Percentiles rank a stretch among this genome's conserved stretches.
Evolutionary conservation across 1,140 invertebrate species (phyloP).

Genomic region (Neocloeon triangulifer): DNA sequence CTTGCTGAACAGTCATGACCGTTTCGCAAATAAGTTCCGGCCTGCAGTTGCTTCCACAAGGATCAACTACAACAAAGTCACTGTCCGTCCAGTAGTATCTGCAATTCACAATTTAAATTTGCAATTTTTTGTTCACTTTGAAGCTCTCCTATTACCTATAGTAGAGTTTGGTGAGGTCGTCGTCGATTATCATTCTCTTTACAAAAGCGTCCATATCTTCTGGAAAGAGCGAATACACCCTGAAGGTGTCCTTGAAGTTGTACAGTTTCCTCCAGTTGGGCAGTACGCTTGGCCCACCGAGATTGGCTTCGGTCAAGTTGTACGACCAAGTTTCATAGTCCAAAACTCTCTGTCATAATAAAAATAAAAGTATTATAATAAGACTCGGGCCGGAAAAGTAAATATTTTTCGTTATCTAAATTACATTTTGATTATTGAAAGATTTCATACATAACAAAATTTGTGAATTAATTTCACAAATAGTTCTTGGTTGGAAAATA

Average conservation of each 20-base stretch:
- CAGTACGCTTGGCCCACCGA: constrained; percentile 18
- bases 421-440: no score
- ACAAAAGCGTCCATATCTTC: constrained; percentile 17
- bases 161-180: constrained; percentile 15
- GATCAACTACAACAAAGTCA: no score
- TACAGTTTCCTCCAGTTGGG: constrained; percentile 45
- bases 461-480: no score
- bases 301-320: constrained; percentile 53
- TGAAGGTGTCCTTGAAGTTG: constrained; percentile 36
- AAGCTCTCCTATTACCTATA: no score
- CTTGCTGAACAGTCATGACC: no score
- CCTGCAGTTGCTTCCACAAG: no score
- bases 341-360: constrained; percentile 34
- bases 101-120: no score
- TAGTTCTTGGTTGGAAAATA: no score
- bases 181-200: constrained; percentile 13
- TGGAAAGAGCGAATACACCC: constrained; percentile 18
- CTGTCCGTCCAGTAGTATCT: no score
- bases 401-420: constrained; percentile 6
- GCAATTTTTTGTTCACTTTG: no score
- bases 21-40: no score
- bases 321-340: constrained; percentile 51
- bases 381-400: constrained; percentile 8
- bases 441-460: no score
- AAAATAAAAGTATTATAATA: constrained; percentile 17